Base-by-base conservation (phyloP, 2,888 invertebrate species). In the Autographa pulchrina region DNA sequence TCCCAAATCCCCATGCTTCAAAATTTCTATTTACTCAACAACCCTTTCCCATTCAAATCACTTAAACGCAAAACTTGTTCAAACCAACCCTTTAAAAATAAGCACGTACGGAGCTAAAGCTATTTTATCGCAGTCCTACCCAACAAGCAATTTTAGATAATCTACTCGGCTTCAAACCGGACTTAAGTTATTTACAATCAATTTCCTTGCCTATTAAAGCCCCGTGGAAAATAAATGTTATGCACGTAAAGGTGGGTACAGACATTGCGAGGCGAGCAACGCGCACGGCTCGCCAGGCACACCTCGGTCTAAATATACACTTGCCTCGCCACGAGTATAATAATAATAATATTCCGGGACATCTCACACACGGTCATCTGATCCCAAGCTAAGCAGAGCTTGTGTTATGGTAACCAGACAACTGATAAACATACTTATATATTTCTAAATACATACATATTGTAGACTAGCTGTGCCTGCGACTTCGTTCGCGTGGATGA, bases 151-250 rank as follows among this genome's bases (percentile, higher is more conserved):
- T 89, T 89, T 89, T 80, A 88, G 87, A 89, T 89, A 85, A 87
- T 86, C 88, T 85, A 85, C 82, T 79, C 64, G 78, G 76, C 84
- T 84, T 72, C 68, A 32, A 72, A 68, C 77, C 82, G 82, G 85
- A 82, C 85, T 83, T 77, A 86, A 86, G 85, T 86, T 89, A 88
- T 89, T 89, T 88, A 88, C 88, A 87, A 89, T 89, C 89, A 89
- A 89, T 89, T 89, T 89, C 84, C 88, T 85, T 68, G 72, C 65
- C 88, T 86, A 88, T 88, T 88, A 88, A 74, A 82, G 78, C 66
- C 63, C 66, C 48, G 74, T 70, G 25, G 77, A 72, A 75, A 75
- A 74, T 81, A 79, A 82, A 82, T 77, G 68, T 70, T 74, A 70
- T 78, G 70, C 77, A 83, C 74, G 75, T 83, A 72, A 35, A 35